Conservation (phyloP, 2,888 invertebrate genomes). For the Chloroclystis v-ata region DNA sequence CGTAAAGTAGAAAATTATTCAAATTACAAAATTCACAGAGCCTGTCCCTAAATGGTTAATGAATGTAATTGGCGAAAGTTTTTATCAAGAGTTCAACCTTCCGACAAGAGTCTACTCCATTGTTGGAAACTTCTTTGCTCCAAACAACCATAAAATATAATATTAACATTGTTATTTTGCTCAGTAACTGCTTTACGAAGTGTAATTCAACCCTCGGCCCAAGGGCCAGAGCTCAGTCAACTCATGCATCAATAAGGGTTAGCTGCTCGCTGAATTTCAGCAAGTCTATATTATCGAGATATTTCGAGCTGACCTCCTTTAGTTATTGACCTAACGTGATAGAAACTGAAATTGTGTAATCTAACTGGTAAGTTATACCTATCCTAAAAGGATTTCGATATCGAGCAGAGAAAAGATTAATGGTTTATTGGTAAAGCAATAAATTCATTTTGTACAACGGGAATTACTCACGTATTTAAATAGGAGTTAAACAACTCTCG, state of each 20-base stretch:
- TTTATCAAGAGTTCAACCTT: slow-evolving; percentile 18
- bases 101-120: not conserved
- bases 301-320: slow-evolving; percentile 27
- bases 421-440: slow-evolving; percentile 3
- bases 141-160: slow-evolving; percentile 21
- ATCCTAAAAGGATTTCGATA: not conserved
- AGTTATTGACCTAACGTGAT: slow-evolving; percentile 8
- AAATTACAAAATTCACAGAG: too few relatives aligned
- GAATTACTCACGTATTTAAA: too few relatives aligned
- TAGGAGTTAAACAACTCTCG: too few relatives aligned
- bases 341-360: slow-evolving; percentile 3
- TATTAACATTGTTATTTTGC: slow-evolving; percentile 23
- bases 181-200: slow-evolving; percentile 21
- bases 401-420: not conserved
- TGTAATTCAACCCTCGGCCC: slow-evolving; percentile 24
- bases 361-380: not conserved
- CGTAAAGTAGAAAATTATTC: too few relatives aligned
- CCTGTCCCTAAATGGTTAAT: not conserved
- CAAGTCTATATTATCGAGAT: slow-evolving; percentile 25
- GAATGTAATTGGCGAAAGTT: slow-evolving; percentile 5
- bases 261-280: slow-evolving; percentile 25
- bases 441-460: not conserved
- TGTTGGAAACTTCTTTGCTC: slow-evolving; percentile 1
- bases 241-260: slow-evolving; percentile 29
- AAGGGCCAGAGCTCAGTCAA: slow-evolving; percentile 23